Base-by-base conservation (phyloP, 2,888 invertebrate genomes). In the Eupithecia subfuscata region DNA sequence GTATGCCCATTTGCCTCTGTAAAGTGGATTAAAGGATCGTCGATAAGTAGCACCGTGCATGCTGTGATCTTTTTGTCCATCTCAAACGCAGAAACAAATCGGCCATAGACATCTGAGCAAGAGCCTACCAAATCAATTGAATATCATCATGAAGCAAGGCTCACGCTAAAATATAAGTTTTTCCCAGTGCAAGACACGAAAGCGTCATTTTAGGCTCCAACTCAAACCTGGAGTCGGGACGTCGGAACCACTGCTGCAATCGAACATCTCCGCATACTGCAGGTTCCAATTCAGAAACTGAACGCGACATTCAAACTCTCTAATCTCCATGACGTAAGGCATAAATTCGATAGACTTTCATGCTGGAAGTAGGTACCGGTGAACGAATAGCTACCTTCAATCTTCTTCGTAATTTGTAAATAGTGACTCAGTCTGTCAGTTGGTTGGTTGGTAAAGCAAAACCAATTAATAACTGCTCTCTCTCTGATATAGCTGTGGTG, bases 251-350 rank as follows among this genome's bases (percentile, higher is more conserved):
- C 84, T 78, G 84, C 83, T 85, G 86, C 88, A 86, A 87, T 89
- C 87, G 87, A 86, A 88, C 87, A 86, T 88, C 88, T 86, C 84
- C 79, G 82, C 87, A 88, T 88, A 87, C 89, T 88, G 82, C 83
- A 82, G 82, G 82, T 83, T 34, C 8, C 18, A 34, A 64, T 34
- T 34, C 64, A 30, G 34, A 34, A 18, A 34, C 18, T 30, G 63
- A 16, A 64, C 25, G 30, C 63, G 5, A 25, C 34, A 64, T 34
- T 34, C 3, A 64, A 34, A 34, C 30, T 14, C 22, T 37, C 14
- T 60, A 43, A 70, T n/a, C 8, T 8, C 12, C 14, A 9, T 16
- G 34, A 11, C 43, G 12, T 74, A 70, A 40, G 22, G 40, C 18
- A 30, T 64, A 67, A 67, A 60, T 43, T 64, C 56, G 56, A 40